These are phyloP conservation scores for Gallinago stenura DNA, from an alignment of 2,797 vertebrate genomes.

Conservation along the genomic window DNA sequence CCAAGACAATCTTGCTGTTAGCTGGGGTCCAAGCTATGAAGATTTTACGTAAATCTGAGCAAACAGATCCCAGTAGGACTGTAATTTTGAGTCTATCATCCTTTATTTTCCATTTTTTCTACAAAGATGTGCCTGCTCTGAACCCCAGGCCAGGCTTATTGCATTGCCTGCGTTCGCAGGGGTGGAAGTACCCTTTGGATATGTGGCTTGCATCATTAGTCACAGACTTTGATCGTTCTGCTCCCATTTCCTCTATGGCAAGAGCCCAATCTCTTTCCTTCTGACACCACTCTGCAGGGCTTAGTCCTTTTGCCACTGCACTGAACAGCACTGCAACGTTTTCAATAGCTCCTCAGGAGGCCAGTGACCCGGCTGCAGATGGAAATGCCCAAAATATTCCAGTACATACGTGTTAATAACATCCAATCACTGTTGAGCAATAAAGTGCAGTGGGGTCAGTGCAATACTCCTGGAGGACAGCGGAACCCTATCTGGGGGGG, in stretches of 20 bases:
- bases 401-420: background rate
- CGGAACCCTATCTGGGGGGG: background rate
- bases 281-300: background rate
- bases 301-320: background rate
- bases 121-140: background rate
- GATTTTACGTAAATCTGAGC: background rate
- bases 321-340: background rate
- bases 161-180: background rate
- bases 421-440: background rate
- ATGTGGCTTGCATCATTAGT: background rate
- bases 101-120: background rate
- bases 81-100: background rate
- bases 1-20: slow-evolving; percentile 17
- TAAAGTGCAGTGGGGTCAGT: background rate
- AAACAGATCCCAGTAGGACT: background rate
- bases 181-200: background rate
- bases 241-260: slow-evolving; percentile 5
- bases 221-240: slow-evolving; percentile 30
- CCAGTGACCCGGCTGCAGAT: background rate
- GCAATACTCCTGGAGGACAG: background rate
- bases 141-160: background rate
- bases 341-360: background rate
- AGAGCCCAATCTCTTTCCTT: background rate
- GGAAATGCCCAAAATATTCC: background rate
- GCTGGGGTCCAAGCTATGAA: slow-evolving; percentile 7